phyloP scores from a whole-genome alignment of 2,888 invertebrate genomes.

The Eristalis intricaria region DNA sequence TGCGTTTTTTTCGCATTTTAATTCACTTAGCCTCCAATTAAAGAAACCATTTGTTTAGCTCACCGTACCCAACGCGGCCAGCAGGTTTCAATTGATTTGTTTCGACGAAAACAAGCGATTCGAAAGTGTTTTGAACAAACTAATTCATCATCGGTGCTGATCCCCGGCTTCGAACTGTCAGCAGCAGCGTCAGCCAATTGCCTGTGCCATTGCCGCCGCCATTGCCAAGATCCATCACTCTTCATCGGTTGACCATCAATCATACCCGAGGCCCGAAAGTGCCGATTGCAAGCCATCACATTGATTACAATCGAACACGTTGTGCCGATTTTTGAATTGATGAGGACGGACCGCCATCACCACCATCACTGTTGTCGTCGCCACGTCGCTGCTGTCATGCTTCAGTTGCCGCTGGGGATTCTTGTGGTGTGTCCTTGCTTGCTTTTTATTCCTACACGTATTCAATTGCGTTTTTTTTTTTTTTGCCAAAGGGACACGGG shows the following conservation, averaged over 20 bases:
- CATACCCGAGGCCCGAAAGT: conserved; percentile 46
- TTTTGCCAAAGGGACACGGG: conserved; percentile 6
- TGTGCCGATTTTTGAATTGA: conserved; percentile 49
- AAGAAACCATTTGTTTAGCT: conserved; percentile 13
- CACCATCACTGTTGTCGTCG: no score
- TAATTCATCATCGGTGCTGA: conserved; percentile 59
- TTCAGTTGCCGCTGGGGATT: conserved; percentile 7
- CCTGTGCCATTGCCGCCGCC: not conserved
- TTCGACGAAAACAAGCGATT: conserved; percentile 50
- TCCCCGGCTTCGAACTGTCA: conserved; percentile 43
- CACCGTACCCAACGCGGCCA: not conserved
- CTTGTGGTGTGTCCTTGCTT: not conserved
- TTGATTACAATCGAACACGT: conserved; percentile 66
- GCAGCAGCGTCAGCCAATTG: conserved; percentile 36
- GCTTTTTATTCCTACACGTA: not conserved
- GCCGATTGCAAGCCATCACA: conserved; percentile 62
- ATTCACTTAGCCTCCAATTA: conserved; percentile 21
- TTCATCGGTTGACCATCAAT: conserved; percentile 69
- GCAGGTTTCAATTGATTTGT: conserved; percentile 48
- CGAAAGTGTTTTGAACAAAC: conserved; percentile 48
- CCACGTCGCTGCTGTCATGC: not conserved
- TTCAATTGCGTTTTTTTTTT: conserved; percentile 2
- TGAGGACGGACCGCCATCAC: not conserved
- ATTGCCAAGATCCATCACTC: conserved; percentile 60
- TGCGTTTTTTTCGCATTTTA: not conserved